These are phyloP conservation scores for Morus bassanus DNA, from an alignment of 2,797 vertebrate genomes.

Conservation along the genomic window DNA sequence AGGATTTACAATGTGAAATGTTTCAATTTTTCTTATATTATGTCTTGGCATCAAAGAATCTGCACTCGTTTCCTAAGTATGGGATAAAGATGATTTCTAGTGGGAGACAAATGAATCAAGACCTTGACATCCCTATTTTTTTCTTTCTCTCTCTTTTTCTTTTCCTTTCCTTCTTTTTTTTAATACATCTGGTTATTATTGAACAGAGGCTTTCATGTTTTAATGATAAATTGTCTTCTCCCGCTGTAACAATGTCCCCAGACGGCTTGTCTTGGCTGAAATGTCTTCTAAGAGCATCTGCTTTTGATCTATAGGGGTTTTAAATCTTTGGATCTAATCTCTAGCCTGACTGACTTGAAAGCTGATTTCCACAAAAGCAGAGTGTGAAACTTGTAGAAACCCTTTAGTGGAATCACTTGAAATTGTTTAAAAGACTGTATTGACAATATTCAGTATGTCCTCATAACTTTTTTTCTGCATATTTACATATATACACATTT, in stretches of 20 bases:
- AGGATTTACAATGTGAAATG: slow-evolving; percentile 77
- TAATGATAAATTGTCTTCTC: slow-evolving; percentile 85
- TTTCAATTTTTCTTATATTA: slow-evolving; percentile 71
- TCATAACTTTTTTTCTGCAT: not conserved
- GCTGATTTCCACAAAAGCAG: slow-evolving; percentile 70
- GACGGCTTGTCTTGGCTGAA: slow-evolving; percentile 74
- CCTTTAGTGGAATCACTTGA: slow-evolving; percentile 55
- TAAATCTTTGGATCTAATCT: slow-evolving; percentile 80
- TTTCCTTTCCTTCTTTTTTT: slow-evolving; percentile 42
- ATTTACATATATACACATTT: slow-evolving; percentile 14
- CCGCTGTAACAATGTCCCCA: slow-evolving; percentile 75
- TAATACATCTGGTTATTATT: slow-evolving; percentile 95
- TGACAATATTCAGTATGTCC: slow-evolving; percentile 34
- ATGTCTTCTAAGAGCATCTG: slow-evolving; percentile 82
- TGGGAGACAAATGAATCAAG: slow-evolving; percentile 80
- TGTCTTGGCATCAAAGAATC: slow-evolving; percentile 74
- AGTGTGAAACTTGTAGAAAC: slow-evolving; percentile 68
- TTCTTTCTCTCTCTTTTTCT: slow-evolving; percentile 47
- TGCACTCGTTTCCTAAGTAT: slow-evolving; percentile 64
- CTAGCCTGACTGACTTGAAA: slow-evolving; percentile 72
- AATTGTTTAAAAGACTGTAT: slow-evolving; percentile 43
- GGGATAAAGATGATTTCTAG: slow-evolving; percentile 76
- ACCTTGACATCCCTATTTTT: slow-evolving; percentile 75
- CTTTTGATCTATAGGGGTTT: slow-evolving; percentile 82
- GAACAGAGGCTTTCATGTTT: slow-evolving; percentile 88